phyloP scores from a whole-genome alignment of 2,113 vertebrate species.

The Tursiops truncatus region DNA sequence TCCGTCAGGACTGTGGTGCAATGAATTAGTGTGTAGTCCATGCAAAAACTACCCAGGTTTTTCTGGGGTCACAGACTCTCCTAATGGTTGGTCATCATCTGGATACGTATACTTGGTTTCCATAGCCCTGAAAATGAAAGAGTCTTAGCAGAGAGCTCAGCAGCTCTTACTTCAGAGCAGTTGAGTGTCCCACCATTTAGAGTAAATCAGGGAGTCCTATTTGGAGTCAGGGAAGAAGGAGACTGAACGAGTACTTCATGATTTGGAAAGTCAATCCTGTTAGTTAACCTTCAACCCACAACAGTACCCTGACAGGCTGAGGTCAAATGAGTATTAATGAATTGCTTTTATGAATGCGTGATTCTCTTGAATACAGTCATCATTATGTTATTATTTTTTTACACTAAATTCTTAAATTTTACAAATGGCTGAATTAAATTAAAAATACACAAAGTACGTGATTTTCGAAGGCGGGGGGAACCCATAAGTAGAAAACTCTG shows the following conservation, averaged over 20 bases:
- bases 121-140: neutral
- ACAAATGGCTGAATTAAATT: neutral
- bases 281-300: conserved; percentile 46
- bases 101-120: neutral
- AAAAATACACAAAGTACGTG: neutral
- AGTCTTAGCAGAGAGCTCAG: neutral
- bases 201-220: neutral
- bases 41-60: neutral
- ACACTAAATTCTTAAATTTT: neutral
- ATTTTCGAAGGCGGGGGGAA: neutral
- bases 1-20: neutral
- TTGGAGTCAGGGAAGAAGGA: conserved; percentile 15
- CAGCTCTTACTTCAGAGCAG: neutral
- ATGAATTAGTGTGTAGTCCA: neutral
- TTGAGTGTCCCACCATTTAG: neutral
- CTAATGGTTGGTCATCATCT: neutral
- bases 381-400: neutral
- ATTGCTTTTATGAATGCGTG: conserved; percentile 43
- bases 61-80: neutral
- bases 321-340: conserved; percentile 52
- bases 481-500: neutral
- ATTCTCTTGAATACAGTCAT: conserved; percentile 13
- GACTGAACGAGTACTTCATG: neutral
- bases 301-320: neutral
- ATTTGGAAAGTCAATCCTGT: conserved; percentile 60